Percentiles rank a stretch among this genome's conserved stretches.
Conservation (phyloP, 2,113 vertebrate species). For the Dasyornis broadbenti region DNA sequence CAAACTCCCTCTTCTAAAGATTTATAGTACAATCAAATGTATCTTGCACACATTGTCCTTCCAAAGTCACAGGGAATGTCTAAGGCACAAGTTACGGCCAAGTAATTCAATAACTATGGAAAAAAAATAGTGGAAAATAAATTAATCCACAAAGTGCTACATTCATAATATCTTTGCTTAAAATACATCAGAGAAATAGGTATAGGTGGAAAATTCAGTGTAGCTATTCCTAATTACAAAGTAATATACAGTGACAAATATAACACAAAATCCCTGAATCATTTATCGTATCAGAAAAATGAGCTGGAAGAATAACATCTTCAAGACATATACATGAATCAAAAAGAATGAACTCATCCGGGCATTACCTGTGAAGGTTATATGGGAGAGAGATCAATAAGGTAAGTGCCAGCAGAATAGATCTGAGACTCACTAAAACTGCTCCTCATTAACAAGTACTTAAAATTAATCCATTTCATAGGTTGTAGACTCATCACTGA, state of each 20-base stretch:
- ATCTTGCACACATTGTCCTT: not conserved
- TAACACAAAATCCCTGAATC: not conserved
- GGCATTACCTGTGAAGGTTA: not conserved
- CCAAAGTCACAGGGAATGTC: not conserved
- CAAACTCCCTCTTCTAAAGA: not conserved
- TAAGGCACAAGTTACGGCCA: not conserved
- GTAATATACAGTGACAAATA: not conserved
- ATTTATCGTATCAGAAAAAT: not conserved
- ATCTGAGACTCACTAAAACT: not conserved
- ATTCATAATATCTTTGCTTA: not conserved
- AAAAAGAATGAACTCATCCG: not conserved
- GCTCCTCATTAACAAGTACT: not conserved
- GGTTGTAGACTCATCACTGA: not conserved
- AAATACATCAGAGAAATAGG: not conserved
- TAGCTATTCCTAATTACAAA: not conserved
- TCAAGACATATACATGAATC: not conserved
- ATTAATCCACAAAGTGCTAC: not conserved
- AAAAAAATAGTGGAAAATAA: not conserved
- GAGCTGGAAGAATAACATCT: not conserved
- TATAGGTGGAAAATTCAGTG: not conserved
- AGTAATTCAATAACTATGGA: not conserved
- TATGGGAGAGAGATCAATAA: not conserved
- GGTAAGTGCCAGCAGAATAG: not conserved
- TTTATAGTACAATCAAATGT: not conserved
- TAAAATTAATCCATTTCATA: not conserved